These are phyloP conservation scores for Brachionichthys hirsutus DNA, from an alignment of 2,113 vertebrate species.

Conservation along the genomic window DNA sequence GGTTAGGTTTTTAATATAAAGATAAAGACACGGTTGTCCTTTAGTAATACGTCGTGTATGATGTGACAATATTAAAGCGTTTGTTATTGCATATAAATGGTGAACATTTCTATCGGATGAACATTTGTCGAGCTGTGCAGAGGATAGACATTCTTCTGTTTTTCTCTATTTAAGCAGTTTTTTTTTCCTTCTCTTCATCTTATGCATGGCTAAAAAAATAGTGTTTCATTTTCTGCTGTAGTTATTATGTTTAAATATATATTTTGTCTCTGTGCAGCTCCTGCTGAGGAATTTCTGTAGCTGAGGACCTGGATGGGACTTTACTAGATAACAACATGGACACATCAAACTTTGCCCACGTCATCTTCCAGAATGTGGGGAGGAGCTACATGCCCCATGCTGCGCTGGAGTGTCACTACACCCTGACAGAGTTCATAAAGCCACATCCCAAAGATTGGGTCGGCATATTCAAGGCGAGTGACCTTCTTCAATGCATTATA, in stretches of 20 bases:
- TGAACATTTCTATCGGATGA: too few species aligned
- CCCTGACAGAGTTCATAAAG: slow-evolving; percentile 91
- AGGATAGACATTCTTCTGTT: background rate
- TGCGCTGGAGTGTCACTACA: slow-evolving; percentile 94
- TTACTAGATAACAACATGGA: slow-evolving; percentile 82
- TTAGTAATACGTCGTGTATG: too few species aligned
- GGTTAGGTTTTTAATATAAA: too few species aligned
- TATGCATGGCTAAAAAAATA: background rate
- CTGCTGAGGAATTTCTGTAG: slow-evolving; percentile 80
- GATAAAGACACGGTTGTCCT: too few species aligned
- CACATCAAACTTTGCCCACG: slow-evolving; percentile 97
- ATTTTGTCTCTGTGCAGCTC: slow-evolving; percentile 37
- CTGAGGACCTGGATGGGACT: slow-evolving; percentile 83
- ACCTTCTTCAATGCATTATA: background rate
- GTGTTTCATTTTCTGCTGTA: background rate
- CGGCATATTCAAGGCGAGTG: slow-evolving; percentile 95
- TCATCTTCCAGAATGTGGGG: slow-evolving; percentile 98
- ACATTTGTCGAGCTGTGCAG: too few species aligned
- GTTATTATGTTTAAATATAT: background rate
- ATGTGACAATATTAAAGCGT: too few species aligned
- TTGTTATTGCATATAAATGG: too few species aligned
- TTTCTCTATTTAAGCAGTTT: background rate
- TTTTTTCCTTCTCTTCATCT: background rate
- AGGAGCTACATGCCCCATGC: slow-evolving; percentile 95
- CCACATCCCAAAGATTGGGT: slow-evolving; percentile 98